Base-by-base conservation (phyloP, 2,888 invertebrate species). In the Malachius bipustulatus region DNA sequence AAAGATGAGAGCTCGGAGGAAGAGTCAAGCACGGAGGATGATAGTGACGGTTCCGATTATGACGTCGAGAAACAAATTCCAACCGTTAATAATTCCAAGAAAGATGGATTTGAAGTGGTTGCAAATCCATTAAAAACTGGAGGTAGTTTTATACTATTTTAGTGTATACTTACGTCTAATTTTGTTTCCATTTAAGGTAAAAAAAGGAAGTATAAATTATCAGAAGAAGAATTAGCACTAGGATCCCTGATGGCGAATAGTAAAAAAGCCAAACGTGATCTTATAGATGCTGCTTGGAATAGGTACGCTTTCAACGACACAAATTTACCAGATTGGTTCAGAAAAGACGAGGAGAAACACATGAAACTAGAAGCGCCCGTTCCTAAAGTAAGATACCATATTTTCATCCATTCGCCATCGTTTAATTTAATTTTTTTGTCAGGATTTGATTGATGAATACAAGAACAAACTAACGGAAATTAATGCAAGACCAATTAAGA, bases 401-500 rank as follows among this genome's bases (percentile, higher is more conserved):
- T 11, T n/a, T 31, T 13, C 9, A 26, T 6, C 11, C 26, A n/a
- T 12, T 30, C 14, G 1, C 12, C n/a, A 29, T 41, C 4, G 13
- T 26, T 29, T 9, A 16, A 16, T 30, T 19, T 24, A 16, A 26
- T 33, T 14, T n/a, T 6, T 19, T 26, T 60, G 62, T 9, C 60
- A 80, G 75, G 82, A 82, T 61, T 67, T 87, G 35, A 76, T 87
- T 0, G 76, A 83, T 26, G 85, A 91, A 52, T 96, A 96, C 59
- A 78, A 81, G 48, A 82, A 82, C 45, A 73, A 76, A 48, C 63
- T 83, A 9, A 72, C 80, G 57, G 94, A 91, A 46, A 76, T 98
- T 26, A 90, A 98, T 63, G 84, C 83, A 0, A 72, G 93, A 41
- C 93, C 98, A 9, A 93, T 97, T 42, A 98, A 97, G 67, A 98